These are phyloP conservation scores for Villa cingulata DNA, from an alignment of 2,888 invertebrate species.

Conservation along the genomic window DNA sequence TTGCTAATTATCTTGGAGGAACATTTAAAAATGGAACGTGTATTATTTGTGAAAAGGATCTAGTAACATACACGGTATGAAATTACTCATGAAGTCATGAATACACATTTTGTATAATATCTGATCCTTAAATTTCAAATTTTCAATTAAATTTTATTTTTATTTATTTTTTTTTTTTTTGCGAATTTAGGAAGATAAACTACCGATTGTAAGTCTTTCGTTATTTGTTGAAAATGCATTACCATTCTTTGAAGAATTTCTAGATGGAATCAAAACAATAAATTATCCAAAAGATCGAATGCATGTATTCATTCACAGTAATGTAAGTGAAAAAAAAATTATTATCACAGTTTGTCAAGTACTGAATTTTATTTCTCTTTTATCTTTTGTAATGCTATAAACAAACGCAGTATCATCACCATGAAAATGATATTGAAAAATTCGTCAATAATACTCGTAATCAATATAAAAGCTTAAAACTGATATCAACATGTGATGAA, in stretches of 20 bases:
- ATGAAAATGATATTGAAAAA: constrained; percentile 47
- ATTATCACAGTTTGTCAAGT: too few relatives aligned
- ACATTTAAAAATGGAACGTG: constrained; percentile 69
- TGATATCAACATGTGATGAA: constrained; percentile 49
- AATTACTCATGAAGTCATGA: too few relatives aligned
- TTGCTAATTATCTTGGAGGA: constrained; percentile 82
- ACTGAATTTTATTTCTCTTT: too few relatives aligned
- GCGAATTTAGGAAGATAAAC: constrained; percentile 42
- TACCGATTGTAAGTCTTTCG: constrained; percentile 57
- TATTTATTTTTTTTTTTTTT: constrained; percentile 12
- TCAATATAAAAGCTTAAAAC: constrained; percentile 48
- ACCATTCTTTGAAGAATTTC: constrained; percentile 84
- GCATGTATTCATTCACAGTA: constrained; percentile 72
- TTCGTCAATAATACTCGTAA: constrained; percentile 47
- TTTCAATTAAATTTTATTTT: constrained; percentile 2
- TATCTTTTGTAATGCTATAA: too few relatives aligned
- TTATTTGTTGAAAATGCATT: constrained; percentile 75
- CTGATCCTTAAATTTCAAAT: constrained; percentile 9
- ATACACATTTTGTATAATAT: too few relatives aligned
- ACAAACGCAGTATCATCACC: constrained; percentile 51
- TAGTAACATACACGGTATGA: constrained; percentile 36
- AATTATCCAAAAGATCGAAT: constrained; percentile 81
- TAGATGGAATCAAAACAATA: constrained; percentile 54
- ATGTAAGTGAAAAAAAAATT: constrained; percentile 32
- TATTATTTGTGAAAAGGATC: constrained; percentile 50